Percentiles rank a stretch among this genome's conserved stretches.
These are phyloP conservation scores for Drosophila saltans DNA, from an alignment of 1,140 invertebrate species.

Conservation along the genomic window DNA sequence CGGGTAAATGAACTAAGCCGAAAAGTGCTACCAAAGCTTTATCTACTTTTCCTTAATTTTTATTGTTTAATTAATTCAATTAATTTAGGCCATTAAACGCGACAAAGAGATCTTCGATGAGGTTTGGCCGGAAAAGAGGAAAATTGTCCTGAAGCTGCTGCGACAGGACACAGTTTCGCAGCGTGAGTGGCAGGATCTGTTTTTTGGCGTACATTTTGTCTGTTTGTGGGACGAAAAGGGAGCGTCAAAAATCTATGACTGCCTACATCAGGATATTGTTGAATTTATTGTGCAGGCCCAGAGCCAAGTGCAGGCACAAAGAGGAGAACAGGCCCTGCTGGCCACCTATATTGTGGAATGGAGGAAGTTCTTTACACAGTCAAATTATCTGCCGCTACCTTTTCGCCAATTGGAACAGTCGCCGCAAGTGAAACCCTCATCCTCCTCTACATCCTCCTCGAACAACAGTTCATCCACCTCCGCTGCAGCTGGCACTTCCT, in stretches of 20 bases:
- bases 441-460: slow-evolving; percentile 53
- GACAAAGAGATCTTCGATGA: slow-evolving; percentile 90
- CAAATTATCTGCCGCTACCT: slow-evolving; percentile 97
- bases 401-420: slow-evolving; percentile 96
- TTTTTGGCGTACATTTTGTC: slow-evolving; percentile 96
- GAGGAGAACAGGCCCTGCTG: slow-evolving; percentile 96
- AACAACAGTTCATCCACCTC: slow-evolving; percentile 58
- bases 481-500: slow-evolving; percentile 43
- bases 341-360: slow-evolving; percentile 98
- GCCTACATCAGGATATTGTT: slow-evolving; percentile 95
- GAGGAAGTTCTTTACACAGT: slow-evolving; percentile 99
- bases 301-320: slow-evolving; percentile 92
- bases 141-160: slow-evolving; percentile 93
- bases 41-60: slow-evolving; percentile 1
- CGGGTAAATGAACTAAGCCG: slow-evolving; percentile 51
- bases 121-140: slow-evolving; percentile 97
- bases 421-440: slow-evolving; percentile 84
- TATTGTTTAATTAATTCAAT: slow-evolving; percentile 8
- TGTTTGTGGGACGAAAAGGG: slow-evolving; percentile 99
- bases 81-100: slow-evolving; percentile 70
- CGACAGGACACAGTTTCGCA: slow-evolving; percentile 97
- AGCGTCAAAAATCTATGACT: slow-evolving; percentile 92
- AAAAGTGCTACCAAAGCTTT: slow-evolving; percentile 7
- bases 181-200: slow-evolving; percentile 98
- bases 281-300: slow-evolving; percentile 98